Base-by-base conservation (phyloP, 53 echinoderm and acorn worm species). In the Echinometra lucunter region DNA sequence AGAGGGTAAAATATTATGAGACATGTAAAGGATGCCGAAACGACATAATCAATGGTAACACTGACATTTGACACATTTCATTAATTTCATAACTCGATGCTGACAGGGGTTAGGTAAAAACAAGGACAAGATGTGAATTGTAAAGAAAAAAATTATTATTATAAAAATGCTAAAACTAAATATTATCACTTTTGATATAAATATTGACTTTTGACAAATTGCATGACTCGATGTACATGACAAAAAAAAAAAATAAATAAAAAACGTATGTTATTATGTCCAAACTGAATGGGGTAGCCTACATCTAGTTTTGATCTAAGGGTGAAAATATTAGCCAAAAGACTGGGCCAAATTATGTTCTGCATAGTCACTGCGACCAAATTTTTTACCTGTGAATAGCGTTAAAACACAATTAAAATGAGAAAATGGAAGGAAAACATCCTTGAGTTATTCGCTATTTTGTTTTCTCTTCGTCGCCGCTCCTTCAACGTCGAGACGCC, bases 401-500 rank as follows among this genome's bases (percentile, higher is more conserved):
- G 85, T 85, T 49, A 47, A n/a, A 28, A 85, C 44, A 85, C 45
- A 85, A 85, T 78, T 78, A 78, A 78, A 75, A 78, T 40, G 40
- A 23, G 21, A 40, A 78, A 78, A 78, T 78, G 78, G 78, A 78
- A 42, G 78, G 28, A 78, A 78, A 78, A 40, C 78, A 78, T 78
- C 78, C 78, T 30, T 7, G 42, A 78, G 78, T 42, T 38, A 42
- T 72, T 72, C 72, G 72, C 35, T 35, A 78, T 78, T 42, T 42
- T 78, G 78, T 78, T 78, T 78, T 78, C 38, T 35, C 35, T 18
- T 4, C 42, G 78, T 85, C 85, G 25, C 28, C 45, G 47, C 49
- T 85, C 8, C 11, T 49, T 35, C 82, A 9, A 42, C 35, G 13
- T 30, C 42, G 40, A 78, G 78, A 78, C 78, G 78, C 45, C 37